A percentile compares a stretch with the other conserved stretches of the same genome.
These are phyloP conservation scores for Ormyrus nitidulus DNA, from an alignment of 2,888 invertebrate species.

Conservation along the genomic window DNA sequence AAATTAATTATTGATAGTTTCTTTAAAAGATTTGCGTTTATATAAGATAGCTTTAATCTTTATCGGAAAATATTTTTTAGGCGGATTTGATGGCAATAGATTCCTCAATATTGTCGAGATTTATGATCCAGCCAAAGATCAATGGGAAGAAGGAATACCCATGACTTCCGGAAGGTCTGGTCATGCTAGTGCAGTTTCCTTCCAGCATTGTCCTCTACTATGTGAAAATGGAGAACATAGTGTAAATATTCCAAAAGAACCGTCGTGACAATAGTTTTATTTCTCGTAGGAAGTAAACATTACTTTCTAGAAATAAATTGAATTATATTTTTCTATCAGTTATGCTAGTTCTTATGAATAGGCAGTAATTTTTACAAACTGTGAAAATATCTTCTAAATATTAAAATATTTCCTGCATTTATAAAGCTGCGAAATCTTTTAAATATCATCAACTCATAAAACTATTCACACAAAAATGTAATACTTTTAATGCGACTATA, in stretches of 20 bases:
- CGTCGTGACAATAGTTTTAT: constrained; percentile 61
- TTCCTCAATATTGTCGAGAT: constrained; percentile 92
- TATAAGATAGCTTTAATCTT: not conserved
- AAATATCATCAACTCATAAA: too few relatives aligned
- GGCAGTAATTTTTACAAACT: not conserved
- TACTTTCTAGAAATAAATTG: not conserved
- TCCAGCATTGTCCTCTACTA: constrained; percentile 80
- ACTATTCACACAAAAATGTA: too few relatives aligned
- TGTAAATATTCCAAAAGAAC: constrained; percentile 59
- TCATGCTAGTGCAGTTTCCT: constrained; percentile 93
- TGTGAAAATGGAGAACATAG: constrained; percentile 71
- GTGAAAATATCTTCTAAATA: too few relatives aligned
- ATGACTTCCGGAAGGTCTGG: constrained; percentile 92
- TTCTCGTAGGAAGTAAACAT: not conserved
- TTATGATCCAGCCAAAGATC: constrained; percentile 86
- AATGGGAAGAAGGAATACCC: constrained; percentile 86
- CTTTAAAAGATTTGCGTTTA: not conserved
- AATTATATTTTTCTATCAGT: constrained; percentile 11
- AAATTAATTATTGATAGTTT: constrained; percentile 10
- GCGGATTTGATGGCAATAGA: constrained; percentile 92
- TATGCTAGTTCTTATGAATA: not conserved
- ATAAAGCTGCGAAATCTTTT: too few relatives aligned
- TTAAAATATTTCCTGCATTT: too few relatives aligned
- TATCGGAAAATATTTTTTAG: constrained; percentile 74
- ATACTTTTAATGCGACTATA: too few relatives aligned